A percentile compares a stretch with the other conserved stretches of the same genome.
Evolutionary conservation across 2,797 vertebrate species (phyloP).

Genomic region (Aythya fuligula): DNA sequence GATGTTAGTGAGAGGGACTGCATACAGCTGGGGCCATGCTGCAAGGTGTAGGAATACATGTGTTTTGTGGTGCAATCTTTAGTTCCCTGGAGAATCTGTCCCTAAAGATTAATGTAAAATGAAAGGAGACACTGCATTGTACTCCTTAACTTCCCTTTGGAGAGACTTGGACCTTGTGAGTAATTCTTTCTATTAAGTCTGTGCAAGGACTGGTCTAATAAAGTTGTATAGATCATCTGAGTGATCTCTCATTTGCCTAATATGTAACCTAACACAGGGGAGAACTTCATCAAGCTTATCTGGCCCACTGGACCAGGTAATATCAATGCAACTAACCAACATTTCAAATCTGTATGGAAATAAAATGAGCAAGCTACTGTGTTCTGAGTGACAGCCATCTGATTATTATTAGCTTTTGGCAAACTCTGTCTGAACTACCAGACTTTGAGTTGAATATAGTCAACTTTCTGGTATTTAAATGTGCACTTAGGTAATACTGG

Average conservation of each 20-base stretch:
- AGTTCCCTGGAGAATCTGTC: background rate
- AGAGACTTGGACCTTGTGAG: background rate
- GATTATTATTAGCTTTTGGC: background rate
- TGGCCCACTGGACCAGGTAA: background rate
- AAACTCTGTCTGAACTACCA: background rate
- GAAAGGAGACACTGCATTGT: background rate
- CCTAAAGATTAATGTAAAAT: background rate
- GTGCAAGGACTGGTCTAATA: background rate
- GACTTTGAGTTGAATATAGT: background rate
- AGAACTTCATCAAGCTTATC: slow-evolving; percentile 1
- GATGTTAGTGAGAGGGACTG: background rate
- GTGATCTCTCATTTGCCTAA: background rate
- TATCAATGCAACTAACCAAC: background rate
- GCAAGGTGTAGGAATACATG: background rate
- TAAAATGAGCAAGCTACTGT: background rate
- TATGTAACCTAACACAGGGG: background rate
- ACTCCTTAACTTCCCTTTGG: background rate
- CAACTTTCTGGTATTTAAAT: background rate
- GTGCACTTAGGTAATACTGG: background rate
- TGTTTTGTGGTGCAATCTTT: background rate
- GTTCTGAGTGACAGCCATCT: background rate
- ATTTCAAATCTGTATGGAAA: background rate
- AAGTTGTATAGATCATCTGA: background rate
- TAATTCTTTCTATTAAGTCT: background rate
- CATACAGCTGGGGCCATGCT: background rate